These are phyloP conservation scores for Labia minor DNA, from an alignment of 2,888 invertebrate species.

Conservation along the genomic window DNA sequence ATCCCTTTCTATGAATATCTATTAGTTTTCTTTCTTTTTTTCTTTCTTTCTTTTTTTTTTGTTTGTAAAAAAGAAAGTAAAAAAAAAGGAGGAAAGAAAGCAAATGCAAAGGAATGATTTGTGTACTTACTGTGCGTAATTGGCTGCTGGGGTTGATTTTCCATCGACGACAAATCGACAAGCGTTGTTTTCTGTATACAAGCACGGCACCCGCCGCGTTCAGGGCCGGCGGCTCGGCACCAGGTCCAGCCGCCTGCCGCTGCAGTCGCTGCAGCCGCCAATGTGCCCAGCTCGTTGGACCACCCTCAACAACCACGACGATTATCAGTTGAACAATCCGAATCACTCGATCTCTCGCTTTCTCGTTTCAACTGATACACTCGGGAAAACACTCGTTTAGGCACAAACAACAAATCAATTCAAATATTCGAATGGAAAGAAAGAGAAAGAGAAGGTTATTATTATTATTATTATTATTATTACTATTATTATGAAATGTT, in stretches of 20 bases:
- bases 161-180: background rate
- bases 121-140: background rate
- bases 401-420: too few species aligned
- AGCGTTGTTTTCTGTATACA: background rate
- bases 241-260: slow-evolving; percentile 4
- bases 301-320: background rate
- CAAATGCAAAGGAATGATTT: background rate
- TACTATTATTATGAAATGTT: too few species aligned
- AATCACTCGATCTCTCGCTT: background rate
- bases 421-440: too few species aligned
- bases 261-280: background rate
- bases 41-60: background rate
- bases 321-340: background rate
- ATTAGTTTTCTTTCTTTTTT: too few species aligned
- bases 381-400: too few species aligned
- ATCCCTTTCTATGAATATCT: too few species aligned
- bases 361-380: too few species aligned
- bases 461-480: too few species aligned
- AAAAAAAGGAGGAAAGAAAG: background rate
- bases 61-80: background rate
- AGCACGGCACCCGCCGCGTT: background rate
- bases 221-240: slow-evolving; percentile 7
- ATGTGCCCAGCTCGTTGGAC: background rate
- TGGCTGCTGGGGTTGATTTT: background rate
- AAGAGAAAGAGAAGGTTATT: too few species aligned